These are phyloP conservation scores for Spicauda simplicius DNA, from an alignment of 2,888 invertebrate species.

Conservation along the genomic window DNA sequence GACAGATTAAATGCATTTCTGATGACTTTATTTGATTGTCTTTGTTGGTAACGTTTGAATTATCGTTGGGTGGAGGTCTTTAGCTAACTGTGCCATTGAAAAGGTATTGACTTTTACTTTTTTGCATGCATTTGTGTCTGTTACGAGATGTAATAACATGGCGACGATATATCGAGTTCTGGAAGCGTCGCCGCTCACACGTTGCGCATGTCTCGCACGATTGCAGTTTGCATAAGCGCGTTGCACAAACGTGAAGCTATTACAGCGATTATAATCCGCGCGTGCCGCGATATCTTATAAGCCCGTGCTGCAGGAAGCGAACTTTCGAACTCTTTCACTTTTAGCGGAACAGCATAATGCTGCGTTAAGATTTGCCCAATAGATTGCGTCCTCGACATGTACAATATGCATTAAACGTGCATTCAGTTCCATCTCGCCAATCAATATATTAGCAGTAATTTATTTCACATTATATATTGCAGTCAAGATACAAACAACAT, in stretches of 20 bases:
- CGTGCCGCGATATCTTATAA: slow-evolving; percentile 72
- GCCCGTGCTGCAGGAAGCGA: slow-evolving; percentile 63
- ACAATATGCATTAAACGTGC: neutral
- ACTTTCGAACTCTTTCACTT: slow-evolving; percentile 74
- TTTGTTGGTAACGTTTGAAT: neutral
- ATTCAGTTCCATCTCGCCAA: neutral
- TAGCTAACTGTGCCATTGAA: neutral
- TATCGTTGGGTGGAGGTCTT: too few relatives aligned
- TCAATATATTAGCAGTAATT: neutral
- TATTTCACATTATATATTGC: neutral
- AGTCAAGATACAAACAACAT: neutral
- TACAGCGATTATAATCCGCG: slow-evolving; percentile 76
- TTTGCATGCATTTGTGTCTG: neutral
- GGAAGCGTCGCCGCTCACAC: slow-evolving; percentile 51
- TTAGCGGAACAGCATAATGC: slow-evolving; percentile 44
- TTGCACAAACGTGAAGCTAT: slow-evolving; percentile 74
- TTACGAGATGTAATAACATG: slow-evolving; percentile 1
- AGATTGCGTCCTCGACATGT: slow-evolving; percentile 15
- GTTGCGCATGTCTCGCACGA: slow-evolving; percentile 70
- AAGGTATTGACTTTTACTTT: neutral
- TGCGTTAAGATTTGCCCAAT: slow-evolving; percentile 38
- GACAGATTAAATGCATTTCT: neutral
- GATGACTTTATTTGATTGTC: neutral
- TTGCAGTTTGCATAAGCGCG: slow-evolving; percentile 75
- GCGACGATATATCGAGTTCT: slow-evolving; percentile 19